phyloP scores from a whole-genome alignment of 1,140 invertebrate genomes.

The Conus betulinus region DNA sequence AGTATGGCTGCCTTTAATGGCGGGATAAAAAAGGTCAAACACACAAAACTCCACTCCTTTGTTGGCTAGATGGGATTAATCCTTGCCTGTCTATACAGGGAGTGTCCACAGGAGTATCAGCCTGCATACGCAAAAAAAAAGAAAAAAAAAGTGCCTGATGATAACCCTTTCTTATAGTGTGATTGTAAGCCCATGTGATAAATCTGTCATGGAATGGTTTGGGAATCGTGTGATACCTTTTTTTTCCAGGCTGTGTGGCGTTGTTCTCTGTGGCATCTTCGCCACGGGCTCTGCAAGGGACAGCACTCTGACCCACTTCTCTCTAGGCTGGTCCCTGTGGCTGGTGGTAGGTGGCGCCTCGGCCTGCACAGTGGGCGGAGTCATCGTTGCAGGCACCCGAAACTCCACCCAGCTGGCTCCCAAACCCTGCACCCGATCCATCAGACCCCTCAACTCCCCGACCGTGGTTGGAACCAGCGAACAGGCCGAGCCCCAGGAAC shows the following conservation, averaged over 20 bases:
- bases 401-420: background rate
- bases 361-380: constrained; percentile 8
- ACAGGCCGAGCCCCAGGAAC: background rate
- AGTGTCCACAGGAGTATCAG: too few species aligned
- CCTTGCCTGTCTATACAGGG: too few species aligned
- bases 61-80: too few species aligned
- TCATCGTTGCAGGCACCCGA: constrained; percentile 18
- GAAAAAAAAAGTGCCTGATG: background rate
- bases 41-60: too few species aligned
- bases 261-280: constrained; percentile 11
- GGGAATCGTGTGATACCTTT: too few species aligned
- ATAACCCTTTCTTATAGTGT: background rate
- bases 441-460: background rate
- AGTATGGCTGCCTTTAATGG: too few species aligned
- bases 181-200: background rate
- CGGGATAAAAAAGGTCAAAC: too few species aligned
- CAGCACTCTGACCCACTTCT: background rate
- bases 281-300: background rate
- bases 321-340: constrained; percentile 31
- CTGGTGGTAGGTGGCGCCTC: constrained; percentile 32
- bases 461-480: background rate
- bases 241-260: constrained; percentile 17
- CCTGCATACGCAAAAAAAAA: too few species aligned
- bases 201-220: background rate
- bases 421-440: constrained; percentile 4